Evolutionary conservation across 2,113 vertebrate species (phyloP), one percentile per base, ranked within the genome.

Genomic region (Pluvianellus socialis): DNA sequence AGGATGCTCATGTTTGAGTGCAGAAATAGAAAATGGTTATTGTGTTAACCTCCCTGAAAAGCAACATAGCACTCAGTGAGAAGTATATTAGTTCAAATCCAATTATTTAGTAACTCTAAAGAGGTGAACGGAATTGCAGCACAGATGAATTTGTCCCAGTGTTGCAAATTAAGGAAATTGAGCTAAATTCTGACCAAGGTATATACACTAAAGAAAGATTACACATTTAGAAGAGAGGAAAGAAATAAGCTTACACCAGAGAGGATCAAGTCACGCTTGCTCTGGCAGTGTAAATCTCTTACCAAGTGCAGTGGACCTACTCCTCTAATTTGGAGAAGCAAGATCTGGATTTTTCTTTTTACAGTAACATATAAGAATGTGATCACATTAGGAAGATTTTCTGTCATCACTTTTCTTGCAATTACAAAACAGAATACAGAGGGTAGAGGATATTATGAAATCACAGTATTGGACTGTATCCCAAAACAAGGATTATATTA

Each of bases 361-460:
- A 71, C 55, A 84, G 74, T 85, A 81, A 68, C 73, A 68, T 75
- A 16, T 80, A 96, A 90, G 83, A 96, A 97, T 91, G 94, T 66
- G 91, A 96, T 95, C 96, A 95, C 86, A 95, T 94, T 92, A 94
- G 76, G 86, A 95, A 94, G 94, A 94, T 96, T 97, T 94, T 94
- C 92, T 95, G 92, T 95, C 97, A 96, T 94, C 76, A 70, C 92
- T 95, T 94, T 79, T 65, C 86, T 70, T 93, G 94, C 95, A 94
- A 81, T 96, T 96, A 87, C 58, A 91, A 87, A 96, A 92, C 77
- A 96, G 83, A 94, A 91, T 55, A 91, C 65, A 88, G 90, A 91
- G 86, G 72, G 91, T 91, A 92, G 76, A 49, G 70, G 73, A 92
- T 95, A 76, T 96, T 94, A 94, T 89, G 92, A 97, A 97, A 94